Conservation (phyloP, 2,888 invertebrate genomes). For the Agrotis clavis region DNA sequence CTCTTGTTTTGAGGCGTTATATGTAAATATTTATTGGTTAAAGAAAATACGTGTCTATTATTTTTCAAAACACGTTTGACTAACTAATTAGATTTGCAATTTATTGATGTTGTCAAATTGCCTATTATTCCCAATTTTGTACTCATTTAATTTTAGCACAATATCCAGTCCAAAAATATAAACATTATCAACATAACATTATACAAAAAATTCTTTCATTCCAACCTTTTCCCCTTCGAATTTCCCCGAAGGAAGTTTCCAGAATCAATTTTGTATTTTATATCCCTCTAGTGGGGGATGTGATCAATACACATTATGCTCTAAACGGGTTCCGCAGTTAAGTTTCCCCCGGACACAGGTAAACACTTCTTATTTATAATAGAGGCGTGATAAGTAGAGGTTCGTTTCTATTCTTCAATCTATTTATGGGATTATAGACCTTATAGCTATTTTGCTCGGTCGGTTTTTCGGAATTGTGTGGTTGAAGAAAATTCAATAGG, state of each 20-base stretch:
- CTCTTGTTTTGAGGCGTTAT: no score
- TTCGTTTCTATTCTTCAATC: constrained; percentile 58
- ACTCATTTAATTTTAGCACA: no score
- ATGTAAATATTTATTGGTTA: no score
- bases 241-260: constrained; percentile 48
- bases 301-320: constrained; percentile 65
- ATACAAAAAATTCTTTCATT: constrained; percentile 5
- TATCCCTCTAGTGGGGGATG: constrained; percentile 58
- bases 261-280: constrained; percentile 65
- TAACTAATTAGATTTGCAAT: no score
- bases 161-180: background rate
- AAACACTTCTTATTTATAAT: constrained; percentile 66
- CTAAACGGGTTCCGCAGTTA: constrained; percentile 55
- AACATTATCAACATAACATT: constrained; percentile 19
- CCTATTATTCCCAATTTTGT: no score
- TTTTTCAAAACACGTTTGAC: no score
- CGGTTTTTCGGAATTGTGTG: background rate
- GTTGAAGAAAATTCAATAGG: background rate
- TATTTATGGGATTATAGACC: constrained; percentile 59
- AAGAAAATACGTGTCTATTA: no score
- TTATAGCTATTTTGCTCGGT: background rate
- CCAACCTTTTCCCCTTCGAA: constrained; percentile 34
- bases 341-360: constrained; percentile 62
- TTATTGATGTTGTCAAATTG: no score
- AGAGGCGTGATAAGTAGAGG: constrained; percentile 63